These are phyloP conservation scores for Crocallis elinguaria DNA, from an alignment of 2,888 invertebrate species.

Conservation along the genomic window DNA sequence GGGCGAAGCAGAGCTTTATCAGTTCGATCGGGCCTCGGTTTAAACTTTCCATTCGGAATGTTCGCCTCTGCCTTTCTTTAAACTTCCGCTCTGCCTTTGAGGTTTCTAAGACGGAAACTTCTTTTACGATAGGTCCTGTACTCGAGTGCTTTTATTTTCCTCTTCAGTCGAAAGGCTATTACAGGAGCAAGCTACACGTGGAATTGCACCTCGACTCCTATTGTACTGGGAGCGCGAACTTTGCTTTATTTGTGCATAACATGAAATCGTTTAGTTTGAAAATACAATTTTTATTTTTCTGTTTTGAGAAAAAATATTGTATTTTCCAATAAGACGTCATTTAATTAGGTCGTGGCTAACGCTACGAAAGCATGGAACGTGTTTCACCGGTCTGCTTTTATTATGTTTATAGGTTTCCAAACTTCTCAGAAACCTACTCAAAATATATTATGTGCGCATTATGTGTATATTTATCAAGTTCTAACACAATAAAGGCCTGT, in stretches of 20 bases:
- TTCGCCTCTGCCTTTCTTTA: constrained; percentile 68
- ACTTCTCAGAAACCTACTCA: too few species aligned
- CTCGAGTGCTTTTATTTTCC: constrained; percentile 56
- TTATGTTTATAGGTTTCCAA: too few species aligned
- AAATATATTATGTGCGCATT: too few species aligned
- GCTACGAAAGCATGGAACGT: too few species aligned
- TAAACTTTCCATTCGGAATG: constrained; percentile 70
- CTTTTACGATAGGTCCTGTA: constrained; percentile 56
- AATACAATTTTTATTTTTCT: constrained; percentile 29
- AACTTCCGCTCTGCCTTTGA: constrained; percentile 72
- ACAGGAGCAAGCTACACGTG: constrained; percentile 29
- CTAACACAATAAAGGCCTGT: too few species aligned
- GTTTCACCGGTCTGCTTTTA: too few species aligned
- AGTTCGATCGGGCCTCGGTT: constrained; percentile 57
- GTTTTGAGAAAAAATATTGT: not conserved
- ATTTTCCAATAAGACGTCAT: too few species aligned
- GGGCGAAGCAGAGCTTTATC: constrained; percentile 56
- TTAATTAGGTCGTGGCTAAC: too few species aligned
- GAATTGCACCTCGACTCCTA: constrained; percentile 8
- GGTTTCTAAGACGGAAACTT: constrained; percentile 70
- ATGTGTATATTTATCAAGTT: too few species aligned
- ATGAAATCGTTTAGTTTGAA: constrained; percentile 21
- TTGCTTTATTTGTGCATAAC: constrained; percentile 30
- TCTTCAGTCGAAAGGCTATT: constrained; percentile 43
- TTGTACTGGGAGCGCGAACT: constrained; percentile 24